Conservation (phyloP, 2,797 vertebrate genomes). For the Atherinosoma microstoma region DNA sequence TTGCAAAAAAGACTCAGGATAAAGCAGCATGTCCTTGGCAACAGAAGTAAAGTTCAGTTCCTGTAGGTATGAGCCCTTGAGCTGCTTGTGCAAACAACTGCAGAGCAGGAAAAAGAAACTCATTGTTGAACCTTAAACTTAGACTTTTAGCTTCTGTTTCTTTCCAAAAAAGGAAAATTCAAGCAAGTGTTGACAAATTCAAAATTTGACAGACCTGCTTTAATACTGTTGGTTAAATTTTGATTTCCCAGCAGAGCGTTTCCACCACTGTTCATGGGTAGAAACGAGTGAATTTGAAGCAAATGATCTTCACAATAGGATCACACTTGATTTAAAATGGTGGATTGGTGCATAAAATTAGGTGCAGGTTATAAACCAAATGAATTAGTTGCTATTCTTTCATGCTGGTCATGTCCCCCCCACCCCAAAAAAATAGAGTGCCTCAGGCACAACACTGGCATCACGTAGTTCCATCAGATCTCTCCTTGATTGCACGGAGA, state of each 20-base stretch:
- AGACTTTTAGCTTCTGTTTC: too few species aligned
- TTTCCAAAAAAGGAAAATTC: too few species aligned
- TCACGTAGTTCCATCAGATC: conserved; percentile 39
- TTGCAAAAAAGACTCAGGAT: neutral
- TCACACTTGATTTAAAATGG: neutral
- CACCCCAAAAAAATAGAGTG: too few species aligned
- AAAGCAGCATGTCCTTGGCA: conserved; percentile 8
- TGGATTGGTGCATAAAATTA: neutral
- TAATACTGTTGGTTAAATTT: neutral
- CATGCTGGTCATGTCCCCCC: too few species aligned
- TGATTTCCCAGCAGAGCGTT: too few species aligned
- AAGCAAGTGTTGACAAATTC: too few species aligned
- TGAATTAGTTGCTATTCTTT: too few species aligned
- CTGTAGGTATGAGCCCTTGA: neutral
- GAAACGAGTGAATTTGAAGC: too few species aligned
- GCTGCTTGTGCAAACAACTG: neutral
- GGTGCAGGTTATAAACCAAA: neutral
- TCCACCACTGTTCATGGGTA: too few species aligned
- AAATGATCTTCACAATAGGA: too few species aligned
- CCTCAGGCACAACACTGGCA: conserved; percentile 39
- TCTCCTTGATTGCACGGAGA: conserved; percentile 20
- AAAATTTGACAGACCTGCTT: too few species aligned
- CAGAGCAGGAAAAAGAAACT: neutral
- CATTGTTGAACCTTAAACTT: too few species aligned
- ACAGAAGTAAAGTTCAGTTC: neutral